These are phyloP conservation scores for Ceyx erithaca DNA, from an alignment of 2,797 vertebrate species.

Conservation along the genomic window DNA sequence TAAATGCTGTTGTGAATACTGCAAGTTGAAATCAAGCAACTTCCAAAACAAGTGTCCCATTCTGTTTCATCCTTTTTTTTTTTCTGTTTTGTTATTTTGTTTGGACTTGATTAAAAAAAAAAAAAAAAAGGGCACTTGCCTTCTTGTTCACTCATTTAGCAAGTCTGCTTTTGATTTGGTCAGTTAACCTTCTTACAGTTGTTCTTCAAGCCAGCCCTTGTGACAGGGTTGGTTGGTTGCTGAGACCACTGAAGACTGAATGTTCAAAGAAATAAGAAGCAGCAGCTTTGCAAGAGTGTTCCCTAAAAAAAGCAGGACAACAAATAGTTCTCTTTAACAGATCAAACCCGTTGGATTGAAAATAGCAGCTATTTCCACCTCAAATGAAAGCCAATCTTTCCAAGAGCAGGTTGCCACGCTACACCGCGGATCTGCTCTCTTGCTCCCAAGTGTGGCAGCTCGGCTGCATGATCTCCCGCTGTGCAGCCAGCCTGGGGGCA, in stretches of 20 bases:
- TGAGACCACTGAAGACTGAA: not conserved
- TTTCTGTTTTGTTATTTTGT: not conserved
- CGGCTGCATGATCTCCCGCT: not conserved
- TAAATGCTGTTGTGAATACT: not conserved
- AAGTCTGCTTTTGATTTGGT: not conserved
- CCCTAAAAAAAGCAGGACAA: not conserved
- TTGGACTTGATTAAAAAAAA: not conserved
- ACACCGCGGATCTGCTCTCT: not conserved
- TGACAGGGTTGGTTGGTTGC: not conserved
- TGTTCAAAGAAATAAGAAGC: not conserved
- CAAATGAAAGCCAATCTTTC: not conserved
- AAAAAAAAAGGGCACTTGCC: too few species aligned
- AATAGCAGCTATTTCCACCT: not conserved
- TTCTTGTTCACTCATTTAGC: not conserved
- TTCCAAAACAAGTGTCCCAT: not conserved
- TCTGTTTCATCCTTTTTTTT: not conserved
- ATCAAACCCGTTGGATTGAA: not conserved
- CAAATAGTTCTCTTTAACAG: not conserved
- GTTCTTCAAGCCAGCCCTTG: not conserved
- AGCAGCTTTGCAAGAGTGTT: not conserved
- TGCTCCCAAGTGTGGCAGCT: not conserved
- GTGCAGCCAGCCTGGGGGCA: not conserved
- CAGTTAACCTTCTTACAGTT: not conserved
- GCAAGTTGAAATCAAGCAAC: not conserved
- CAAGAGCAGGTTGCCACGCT: not conserved